Evolutionary conservation across 2,797 vertebrate species (phyloP), one percentile per base, ranked within the genome.

Genomic region (Alcedo quadribrachys): DNA sequence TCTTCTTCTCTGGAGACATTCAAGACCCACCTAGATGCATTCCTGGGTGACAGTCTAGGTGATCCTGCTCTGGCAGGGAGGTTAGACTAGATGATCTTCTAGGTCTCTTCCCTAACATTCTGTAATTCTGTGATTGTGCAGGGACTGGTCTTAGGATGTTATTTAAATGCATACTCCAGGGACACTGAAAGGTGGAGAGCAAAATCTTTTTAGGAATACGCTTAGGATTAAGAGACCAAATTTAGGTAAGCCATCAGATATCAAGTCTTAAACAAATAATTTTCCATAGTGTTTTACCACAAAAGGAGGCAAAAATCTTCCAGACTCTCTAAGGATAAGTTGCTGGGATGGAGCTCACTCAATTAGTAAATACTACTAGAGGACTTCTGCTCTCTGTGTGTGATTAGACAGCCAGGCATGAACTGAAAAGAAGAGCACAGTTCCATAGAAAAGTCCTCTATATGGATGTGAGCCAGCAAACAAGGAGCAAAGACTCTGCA

Each of bases 401-500:
- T 6, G 9, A 42, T 68, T 12, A 66, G 20, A 17, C 37, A 61
- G 21, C 4, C 17, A 24, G 22, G 16, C 15, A 7, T 9, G 14
- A 79, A 6, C 24, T 32, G 18, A 53, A 16, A 62, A 12, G 8
- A 58, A n/a, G 27, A n/a, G 13, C 28, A 33, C 7, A 18, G 24
- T 43, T 76, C 15, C 30, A 24, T 12, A 30, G 55, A 48, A 67
- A 35, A 78, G 9, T 19, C 67, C 85, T 32, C 54, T 48, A 15
- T 1, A 0, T 14, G 27, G 15, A 37, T 8, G 40, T 21, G 20
- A 79, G 32, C 25, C 1, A 2, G 14, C 33, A 50, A 25, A 32
- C 2, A 3, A 25, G 33, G 10, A 63, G 19, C 15, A 51, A 20
- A 42, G 25, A 40, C 13, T 48, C 66, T 24, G 2, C 19, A 37